Evolutionary conservation across 1,140 invertebrate species (phyloP).

Genomic region (Macrocentrus cingulum): DNA sequence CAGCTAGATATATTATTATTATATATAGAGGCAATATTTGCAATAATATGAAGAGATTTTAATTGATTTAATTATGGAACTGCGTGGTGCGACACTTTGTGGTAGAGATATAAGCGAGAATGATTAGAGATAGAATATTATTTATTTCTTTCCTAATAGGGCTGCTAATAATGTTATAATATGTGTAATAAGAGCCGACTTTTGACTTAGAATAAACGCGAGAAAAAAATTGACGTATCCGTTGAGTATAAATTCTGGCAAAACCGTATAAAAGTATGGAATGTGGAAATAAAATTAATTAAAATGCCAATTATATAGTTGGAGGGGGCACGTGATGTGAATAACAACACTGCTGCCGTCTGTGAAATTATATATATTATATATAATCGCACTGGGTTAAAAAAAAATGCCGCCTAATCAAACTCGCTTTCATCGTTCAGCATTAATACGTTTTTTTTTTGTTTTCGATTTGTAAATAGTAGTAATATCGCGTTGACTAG

Average conservation of each 20-base stretch:
- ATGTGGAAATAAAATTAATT: too few relatives aligned
- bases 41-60: constrained; percentile 21
- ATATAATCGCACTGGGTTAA: constrained; percentile 23
- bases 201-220: constrained; percentile 22
- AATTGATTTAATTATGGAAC: background rate
- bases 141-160: constrained; percentile 56
- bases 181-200: constrained; percentile 35
- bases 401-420: constrained; percentile 21
- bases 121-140: constrained; percentile 56
- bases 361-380: constrained; percentile 26
- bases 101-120: constrained; percentile 26
- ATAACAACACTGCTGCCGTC: constrained; percentile 24
- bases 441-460: constrained; percentile 19
- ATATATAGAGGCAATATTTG: constrained; percentile 19
- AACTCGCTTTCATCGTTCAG: constrained; percentile 26
- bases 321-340: too few relatives aligned
- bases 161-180: constrained; percentile 34
- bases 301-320: constrained; percentile 1
- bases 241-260: too few relatives aligned
- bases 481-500: constrained; percentile 13
- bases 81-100: constrained; percentile 1
- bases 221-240: too few relatives aligned
- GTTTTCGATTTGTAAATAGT: constrained; percentile 26
- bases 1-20: constrained; percentile 18
- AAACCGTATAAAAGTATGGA: too few relatives aligned